Conservation (phyloP, 2,797 vertebrate genomes). For the Manis crassicaudata region DNA sequence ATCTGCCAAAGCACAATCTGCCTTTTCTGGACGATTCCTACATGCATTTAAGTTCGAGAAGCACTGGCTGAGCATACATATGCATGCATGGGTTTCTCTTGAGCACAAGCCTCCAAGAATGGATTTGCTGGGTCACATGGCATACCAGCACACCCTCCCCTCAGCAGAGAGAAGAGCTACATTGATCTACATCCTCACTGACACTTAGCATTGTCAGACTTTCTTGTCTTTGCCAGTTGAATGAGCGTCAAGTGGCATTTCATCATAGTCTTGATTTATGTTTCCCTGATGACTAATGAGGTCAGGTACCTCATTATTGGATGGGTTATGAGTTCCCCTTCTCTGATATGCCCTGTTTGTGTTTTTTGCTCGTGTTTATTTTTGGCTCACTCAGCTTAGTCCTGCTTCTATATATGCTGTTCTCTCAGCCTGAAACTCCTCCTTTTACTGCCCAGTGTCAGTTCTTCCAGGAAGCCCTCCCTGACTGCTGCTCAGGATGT, state of each 20-base stretch:
- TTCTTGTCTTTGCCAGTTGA: not conserved
- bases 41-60: not conserved
- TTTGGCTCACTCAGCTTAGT: not conserved
- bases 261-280: not conserved
- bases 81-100: not conserved
- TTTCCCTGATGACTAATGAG: not conserved
- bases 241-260: not conserved
- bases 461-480: slow-evolving; percentile 47
- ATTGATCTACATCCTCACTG: not conserved
- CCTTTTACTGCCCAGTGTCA: not conserved
- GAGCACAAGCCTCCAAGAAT: not conserved
- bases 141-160: not conserved
- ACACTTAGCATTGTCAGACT: not conserved
- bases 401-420: not conserved
- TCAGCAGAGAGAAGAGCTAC: too few species aligned
- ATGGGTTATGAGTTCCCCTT: not conserved
- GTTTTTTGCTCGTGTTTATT: not conserved
- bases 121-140: not conserved
- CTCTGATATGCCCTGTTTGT: not conserved
- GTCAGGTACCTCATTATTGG: not conserved
- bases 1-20: not conserved
- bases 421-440: not conserved
- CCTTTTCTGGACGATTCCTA: not conserved
- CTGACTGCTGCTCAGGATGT: not conserved
- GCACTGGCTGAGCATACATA: not conserved